Percentiles rank a stretch among this genome's conserved stretches.
Evolutionary conservation across 2,888 invertebrate genomes (phyloP).

Genomic region (Electrophaes corylata): DNA sequence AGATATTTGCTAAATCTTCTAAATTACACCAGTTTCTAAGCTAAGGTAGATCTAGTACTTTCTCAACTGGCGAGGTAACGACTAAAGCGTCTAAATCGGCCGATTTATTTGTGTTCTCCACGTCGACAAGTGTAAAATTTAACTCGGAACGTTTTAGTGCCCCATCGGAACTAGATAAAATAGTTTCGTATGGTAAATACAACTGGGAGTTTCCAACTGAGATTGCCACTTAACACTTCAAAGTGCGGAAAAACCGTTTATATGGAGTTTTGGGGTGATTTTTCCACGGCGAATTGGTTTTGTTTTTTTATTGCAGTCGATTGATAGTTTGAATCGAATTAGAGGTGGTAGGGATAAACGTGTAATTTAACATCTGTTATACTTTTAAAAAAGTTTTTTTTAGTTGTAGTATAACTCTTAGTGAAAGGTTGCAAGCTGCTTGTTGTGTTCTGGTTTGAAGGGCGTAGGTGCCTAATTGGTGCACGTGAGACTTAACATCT

Average conservation of each 20-base stretch:
- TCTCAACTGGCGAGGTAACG: slow-evolving; percentile 37
- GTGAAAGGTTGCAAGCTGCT: too few relatives aligned
- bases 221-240: slow-evolving; percentile 37
- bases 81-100: slow-evolving; percentile 58
- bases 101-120: slow-evolving; percentile 63
- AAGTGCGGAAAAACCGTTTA: slow-evolving; percentile 32
- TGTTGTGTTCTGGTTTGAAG: too few relatives aligned
- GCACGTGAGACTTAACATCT: too few relatives aligned
- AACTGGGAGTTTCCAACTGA: slow-evolving; percentile 34
- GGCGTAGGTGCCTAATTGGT: too few relatives aligned
- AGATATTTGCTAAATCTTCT: slow-evolving; percentile 13
- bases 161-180: slow-evolving; percentile 57
- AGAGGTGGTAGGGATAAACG: background rate
- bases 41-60: slow-evolving; percentile 30
- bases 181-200: slow-evolving; percentile 51
- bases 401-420: too few relatives aligned
- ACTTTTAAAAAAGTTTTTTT: too few relatives aligned
- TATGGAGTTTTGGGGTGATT: slow-evolving; percentile 24
- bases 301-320: slow-evolving; percentile 29
- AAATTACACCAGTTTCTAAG: slow-evolving; percentile 29
- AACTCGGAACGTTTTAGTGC: slow-evolving; percentile 63
- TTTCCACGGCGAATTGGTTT: slow-evolving; percentile 24
- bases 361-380: background rate
- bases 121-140: slow-evolving; percentile 62
- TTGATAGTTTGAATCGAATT: slow-evolving; percentile 17